Evolutionary conservation across 64 coral and sea anemone species (phyloP).

Genomic region (Porites australiensis): DNA sequence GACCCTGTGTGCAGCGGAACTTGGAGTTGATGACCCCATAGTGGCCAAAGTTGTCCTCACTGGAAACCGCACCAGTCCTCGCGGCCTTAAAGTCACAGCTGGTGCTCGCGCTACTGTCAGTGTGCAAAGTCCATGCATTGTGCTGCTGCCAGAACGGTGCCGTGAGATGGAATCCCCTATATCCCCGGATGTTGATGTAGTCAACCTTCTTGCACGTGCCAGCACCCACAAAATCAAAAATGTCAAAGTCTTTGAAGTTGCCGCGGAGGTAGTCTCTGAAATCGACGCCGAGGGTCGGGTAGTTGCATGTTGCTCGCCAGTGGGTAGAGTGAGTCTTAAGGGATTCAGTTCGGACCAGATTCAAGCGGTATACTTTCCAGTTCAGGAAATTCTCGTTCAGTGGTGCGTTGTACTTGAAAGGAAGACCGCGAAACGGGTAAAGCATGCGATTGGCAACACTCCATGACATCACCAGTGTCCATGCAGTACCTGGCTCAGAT

Average conservation of each 20-base stretch:
- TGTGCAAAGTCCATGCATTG: constrained; percentile 14
- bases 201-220: constrained; percentile 17
- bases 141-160: constrained; percentile 42
- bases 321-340: constrained; percentile 57
- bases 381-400: constrained; percentile 43
- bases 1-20: constrained; percentile 30
- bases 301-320: constrained; percentile 74
- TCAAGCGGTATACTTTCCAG: constrained; percentile 62
- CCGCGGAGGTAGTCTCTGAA: constrained; percentile 63
- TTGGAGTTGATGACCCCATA: constrained; percentile 19
- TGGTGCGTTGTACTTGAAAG: constrained; percentile 28
- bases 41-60: constrained; percentile 76
- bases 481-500: constrained; percentile 58
- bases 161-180: constrained; percentile 12
- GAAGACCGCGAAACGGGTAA: background rate
- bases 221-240: constrained; percentile 20
- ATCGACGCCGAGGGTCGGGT: constrained; percentile 38
- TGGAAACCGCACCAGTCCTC: background rate
- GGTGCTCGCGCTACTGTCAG: constrained; percentile 1
- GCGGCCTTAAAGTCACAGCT: constrained; percentile 11
- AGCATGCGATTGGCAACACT: background rate
- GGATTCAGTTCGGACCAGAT: constrained; percentile 22
- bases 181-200: constrained; percentile 64
- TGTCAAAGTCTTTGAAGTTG: constrained; percentile 49
- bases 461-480: constrained; percentile 65